Conservation (phyloP, 2,797 vertebrate species). For the Thamnophis elegans region DNA sequence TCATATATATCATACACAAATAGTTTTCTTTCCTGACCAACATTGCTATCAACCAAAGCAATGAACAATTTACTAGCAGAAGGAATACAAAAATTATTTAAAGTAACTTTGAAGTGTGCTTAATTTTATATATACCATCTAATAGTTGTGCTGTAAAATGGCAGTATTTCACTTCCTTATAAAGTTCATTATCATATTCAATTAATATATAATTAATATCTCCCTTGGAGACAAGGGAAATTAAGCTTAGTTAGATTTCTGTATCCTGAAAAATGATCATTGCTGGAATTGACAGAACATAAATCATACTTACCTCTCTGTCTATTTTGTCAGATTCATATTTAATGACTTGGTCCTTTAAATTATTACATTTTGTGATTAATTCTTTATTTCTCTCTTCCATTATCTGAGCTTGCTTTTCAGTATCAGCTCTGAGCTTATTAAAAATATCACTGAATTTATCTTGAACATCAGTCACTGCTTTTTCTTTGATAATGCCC, state of each 20-base stretch:
- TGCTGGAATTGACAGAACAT: neutral
- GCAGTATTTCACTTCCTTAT: neutral
- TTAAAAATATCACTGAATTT: constrained; percentile 83
- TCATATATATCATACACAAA: neutral
- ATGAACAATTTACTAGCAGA: neutral
- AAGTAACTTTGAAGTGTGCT: neutral
- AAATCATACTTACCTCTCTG: constrained; percentile 81
- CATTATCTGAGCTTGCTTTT: constrained; percentile 81
- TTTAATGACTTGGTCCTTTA: constrained; percentile 83
- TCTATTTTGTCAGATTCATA: constrained; percentile 86
- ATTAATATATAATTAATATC: too few relatives aligned
- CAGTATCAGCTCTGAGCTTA: constrained; percentile 82
- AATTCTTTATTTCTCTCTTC: constrained; percentile 91
- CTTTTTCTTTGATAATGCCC: constrained; percentile 83
- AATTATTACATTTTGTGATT: constrained; percentile 75
- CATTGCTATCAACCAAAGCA: neutral
- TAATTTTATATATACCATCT: neutral
- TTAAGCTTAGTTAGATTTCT: neutral
- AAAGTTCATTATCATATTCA: neutral
- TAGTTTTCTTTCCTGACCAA: neutral
- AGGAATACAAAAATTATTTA: neutral
- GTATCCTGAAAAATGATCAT: neutral
- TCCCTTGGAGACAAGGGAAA: too few relatives aligned
- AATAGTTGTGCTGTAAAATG: neutral
- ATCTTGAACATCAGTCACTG: constrained; percentile 84